phyloP scores from a whole-genome alignment of 1,140 invertebrate species.

The Heliothis subflexa region DNA sequence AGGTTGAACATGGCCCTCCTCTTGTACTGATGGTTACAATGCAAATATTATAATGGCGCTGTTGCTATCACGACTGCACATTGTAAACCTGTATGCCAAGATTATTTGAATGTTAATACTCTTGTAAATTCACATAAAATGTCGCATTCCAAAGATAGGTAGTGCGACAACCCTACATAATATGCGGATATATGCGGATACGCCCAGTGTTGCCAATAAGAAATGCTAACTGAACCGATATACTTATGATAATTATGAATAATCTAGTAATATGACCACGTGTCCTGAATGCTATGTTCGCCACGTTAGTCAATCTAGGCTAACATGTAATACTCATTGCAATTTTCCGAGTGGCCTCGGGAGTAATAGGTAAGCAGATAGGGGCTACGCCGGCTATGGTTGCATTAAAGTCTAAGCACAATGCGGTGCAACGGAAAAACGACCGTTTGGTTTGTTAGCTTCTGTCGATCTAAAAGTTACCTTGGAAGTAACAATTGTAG shows the following conservation, averaged over 20 bases:
- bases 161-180: constrained; percentile 11
- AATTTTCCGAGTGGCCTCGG: constrained; percentile 46
- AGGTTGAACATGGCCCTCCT: not conserved
- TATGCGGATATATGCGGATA: constrained; percentile 1
- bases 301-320: constrained; percentile 41
- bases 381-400: constrained; percentile 4
- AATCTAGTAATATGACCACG: constrained; percentile 34
- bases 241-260: constrained; percentile 42
- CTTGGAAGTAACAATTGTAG: constrained; percentile 20
- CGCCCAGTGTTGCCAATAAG: constrained; percentile 36
- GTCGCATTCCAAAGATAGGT: not conserved
- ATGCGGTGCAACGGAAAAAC: constrained; percentile 24
- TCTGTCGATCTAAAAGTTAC: constrained; percentile 22
- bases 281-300: constrained; percentile 34
- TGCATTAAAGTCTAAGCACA: not conserved
- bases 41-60: constrained; percentile 28
- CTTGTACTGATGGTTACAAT: constrained; percentile 2
- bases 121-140: constrained; percentile 1
- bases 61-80: constrained; percentile 19
- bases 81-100: constrained; percentile 24
- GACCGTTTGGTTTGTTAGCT: constrained; percentile 11
- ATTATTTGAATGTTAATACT: constrained; percentile 26
- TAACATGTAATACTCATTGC: constrained; percentile 41
- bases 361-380: constrained; percentile 1
- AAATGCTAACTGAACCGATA: constrained; percentile 38